Base-by-base conservation (phyloP, 1,140 invertebrate species). In the Lordiphosa mommai region DNA sequence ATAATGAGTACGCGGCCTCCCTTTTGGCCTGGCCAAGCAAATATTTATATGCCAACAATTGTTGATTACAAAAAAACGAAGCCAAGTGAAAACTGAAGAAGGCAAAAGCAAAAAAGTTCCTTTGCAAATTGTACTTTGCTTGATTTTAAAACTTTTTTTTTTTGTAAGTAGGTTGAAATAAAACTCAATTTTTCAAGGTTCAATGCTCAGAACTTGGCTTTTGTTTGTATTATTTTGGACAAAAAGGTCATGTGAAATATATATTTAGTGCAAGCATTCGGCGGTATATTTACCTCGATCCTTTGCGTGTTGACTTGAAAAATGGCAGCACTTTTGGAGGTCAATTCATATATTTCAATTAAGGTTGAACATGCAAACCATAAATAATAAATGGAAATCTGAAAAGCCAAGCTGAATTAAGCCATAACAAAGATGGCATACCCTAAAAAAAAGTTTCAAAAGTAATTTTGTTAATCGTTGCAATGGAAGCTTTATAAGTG, bases 281-380 rank as follows among this genome's bases (percentile, higher is more conserved):
- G 12, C 41, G 47, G 27, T 69, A 48, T 50, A 53, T 34, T 23
- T 57, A 37, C 33, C 53, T 47, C 29, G 63, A 50, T 63, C 41
- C 49, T 63, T 76, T 77, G 70, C 74, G 74, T 79, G 74, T 27
- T 48, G 9, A 27, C 23, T 27, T 50, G 52, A 71, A 55, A 32
- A 76, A 66, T 67, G 47, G 50, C 36, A 61, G 29, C 12, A 13
- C 1, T 57, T 63, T 59, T 66, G 48, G 27, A 49, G 73, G 77
- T 77, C 77, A 61, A 40, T 30, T 29, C 59, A 82, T 77, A 82
- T 84, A 82, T 84, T 72, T 82, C 77, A 82, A 82, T 82, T 82
- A 76, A 72, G 76, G 67, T 34, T 57, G 57, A 72, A 68, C 76
- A 82, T 82, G 76, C 76, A 80, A 80, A 82, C 58, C 69, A 68